Conservation (phyloP, 2,113 vertebrate genomes). For the Albula glossodonta region DNA sequence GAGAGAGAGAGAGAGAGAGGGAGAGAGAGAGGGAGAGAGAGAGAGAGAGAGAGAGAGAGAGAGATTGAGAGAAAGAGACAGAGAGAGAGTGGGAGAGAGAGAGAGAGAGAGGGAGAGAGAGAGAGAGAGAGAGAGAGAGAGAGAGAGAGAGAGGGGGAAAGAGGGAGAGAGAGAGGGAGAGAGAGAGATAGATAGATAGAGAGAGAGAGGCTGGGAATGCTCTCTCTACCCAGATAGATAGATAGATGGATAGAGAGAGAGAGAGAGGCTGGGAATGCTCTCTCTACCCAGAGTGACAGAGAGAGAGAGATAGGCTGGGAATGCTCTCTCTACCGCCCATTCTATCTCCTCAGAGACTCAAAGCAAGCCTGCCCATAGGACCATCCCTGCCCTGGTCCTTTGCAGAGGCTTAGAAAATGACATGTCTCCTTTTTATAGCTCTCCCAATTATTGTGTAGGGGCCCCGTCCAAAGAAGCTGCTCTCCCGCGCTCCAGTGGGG, state of each 20-base stretch:
- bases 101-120: neutral
- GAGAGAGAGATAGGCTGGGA: neutral
- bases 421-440: conserved; percentile 9
- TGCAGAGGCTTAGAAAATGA: conserved; percentile 25
- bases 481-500: neutral
- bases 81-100: neutral
- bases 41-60: no score
- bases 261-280: neutral
- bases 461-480: conserved; percentile 8
- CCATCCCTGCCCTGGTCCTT: neutral
- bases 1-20: neutral
- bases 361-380: neutral
- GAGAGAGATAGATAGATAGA: neutral
- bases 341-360: neutral
- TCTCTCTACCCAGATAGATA: no score
- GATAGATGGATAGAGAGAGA: neutral
- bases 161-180: neutral
- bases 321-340: neutral
- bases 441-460: conserved; percentile 7
- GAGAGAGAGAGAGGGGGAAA: neutral
- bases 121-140: neutral
- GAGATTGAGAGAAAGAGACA: neutral
- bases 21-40: no score
- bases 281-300: neutral
- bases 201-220: no score